These are phyloP conservation scores for Timandra comae DNA, from an alignment of 2,888 invertebrate species.

Conservation along the genomic window DNA sequence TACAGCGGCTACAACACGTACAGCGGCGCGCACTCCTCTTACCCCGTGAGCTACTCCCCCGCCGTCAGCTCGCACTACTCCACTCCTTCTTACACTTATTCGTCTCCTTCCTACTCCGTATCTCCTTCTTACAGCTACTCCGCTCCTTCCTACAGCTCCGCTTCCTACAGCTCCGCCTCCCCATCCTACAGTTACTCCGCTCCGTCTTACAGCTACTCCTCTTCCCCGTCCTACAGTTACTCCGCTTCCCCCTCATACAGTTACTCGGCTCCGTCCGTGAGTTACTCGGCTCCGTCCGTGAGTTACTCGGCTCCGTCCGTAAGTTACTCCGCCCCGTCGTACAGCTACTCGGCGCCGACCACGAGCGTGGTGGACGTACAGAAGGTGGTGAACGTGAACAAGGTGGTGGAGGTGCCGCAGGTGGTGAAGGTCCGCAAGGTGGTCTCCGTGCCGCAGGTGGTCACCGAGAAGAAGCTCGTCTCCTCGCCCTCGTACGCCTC, in stretches of 20 bases:
- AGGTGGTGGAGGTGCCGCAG: conserved; percentile 35
- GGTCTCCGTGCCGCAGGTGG: conserved; percentile 44
- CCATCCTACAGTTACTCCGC: conserved; percentile 7
- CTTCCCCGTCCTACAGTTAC: conserved; percentile 4
- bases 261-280: conserved; percentile 1
- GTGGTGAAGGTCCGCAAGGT: conserved; percentile 38
- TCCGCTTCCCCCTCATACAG: conserved; percentile 8
- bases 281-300: conserved; percentile 10
- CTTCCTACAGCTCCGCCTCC: conserved; percentile 7
- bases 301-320: conserved; percentile 5
- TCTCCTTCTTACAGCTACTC: conserved; percentile 5
- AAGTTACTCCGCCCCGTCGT: conserved; percentile 10
- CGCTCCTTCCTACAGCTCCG: conserved; percentile 6
- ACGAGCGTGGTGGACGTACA: conserved; percentile 25
- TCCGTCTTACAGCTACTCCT: conserved; percentile 1
- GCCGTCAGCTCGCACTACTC: conserved; percentile 4
- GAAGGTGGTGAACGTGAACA: conserved; percentile 38
- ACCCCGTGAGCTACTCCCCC: conserved; percentile 5
- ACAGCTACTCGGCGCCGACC: conserved; percentile 4
- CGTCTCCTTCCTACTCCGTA: conserved; percentile 4
- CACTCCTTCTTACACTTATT: conserved; percentile 5
- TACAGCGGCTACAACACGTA: conserved; percentile 8
- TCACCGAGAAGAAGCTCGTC: conserved; percentile 40
- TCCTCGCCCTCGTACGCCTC: conserved; percentile 27
- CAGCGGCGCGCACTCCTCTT: conserved; percentile 6